Evolutionary conservation across 1,140 invertebrate species (phyloP).

Genomic region (Drosophila simulans): DNA sequence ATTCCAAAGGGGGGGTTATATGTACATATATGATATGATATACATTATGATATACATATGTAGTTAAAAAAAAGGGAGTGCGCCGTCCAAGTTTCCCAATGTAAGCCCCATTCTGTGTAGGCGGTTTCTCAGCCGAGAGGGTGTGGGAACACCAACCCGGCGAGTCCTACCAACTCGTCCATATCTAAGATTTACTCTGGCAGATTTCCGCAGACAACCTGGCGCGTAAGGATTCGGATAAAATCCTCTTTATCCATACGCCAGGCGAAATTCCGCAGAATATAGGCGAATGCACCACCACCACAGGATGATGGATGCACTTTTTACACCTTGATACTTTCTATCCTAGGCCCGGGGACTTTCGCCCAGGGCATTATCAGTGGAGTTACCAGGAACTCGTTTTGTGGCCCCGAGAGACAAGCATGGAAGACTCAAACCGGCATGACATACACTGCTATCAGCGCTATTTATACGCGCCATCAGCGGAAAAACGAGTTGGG

Average conservation of each 20-base stretch:
- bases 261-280: conserved; percentile 74
- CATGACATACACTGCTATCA: neutral
- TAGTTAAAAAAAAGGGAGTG: conserved; percentile 1
- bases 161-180: conserved; percentile 60
- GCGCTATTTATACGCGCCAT: conserved; percentile 41
- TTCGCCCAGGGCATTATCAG: conserved; percentile 71
- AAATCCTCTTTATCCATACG: conserved; percentile 64
- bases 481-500: conserved; percentile 56
- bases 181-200: conserved; percentile 75
- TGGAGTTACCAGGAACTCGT: conserved; percentile 84
- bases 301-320: neutral
- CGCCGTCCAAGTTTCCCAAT: conserved; percentile 69
- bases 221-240: conserved; percentile 46
- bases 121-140: conserved; percentile 9
- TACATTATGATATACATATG: no score
- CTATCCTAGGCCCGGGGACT: conserved; percentile 84
- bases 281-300: conserved; percentile 65
- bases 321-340: conserved; percentile 80
- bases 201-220: conserved; percentile 82
- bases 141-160: neutral
- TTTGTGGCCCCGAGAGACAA: conserved; percentile 82
- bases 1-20: neutral
- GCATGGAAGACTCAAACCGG: conserved; percentile 78
- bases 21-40: no score
- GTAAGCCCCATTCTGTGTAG: conserved; percentile 83